Conservation (phyloP, 2,797 vertebrate genomes). For the Melanogrammus aeglefinus region DNA sequence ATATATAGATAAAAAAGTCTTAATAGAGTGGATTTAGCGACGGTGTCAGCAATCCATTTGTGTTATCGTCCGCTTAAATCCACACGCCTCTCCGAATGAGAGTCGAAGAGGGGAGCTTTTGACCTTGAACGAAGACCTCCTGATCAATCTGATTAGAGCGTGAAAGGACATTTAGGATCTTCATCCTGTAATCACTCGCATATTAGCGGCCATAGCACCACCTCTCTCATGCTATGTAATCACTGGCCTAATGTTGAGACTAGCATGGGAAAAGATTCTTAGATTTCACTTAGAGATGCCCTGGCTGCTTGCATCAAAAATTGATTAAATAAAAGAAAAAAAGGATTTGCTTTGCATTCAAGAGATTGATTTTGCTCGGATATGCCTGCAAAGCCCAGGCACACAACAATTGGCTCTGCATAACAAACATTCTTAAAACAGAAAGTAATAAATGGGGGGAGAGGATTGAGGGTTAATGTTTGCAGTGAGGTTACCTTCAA, state of each 20-base stretch:
- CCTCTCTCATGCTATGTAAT: conserved; percentile 50
- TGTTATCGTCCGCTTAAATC: conserved; percentile 53
- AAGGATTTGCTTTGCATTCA: conserved; percentile 56
- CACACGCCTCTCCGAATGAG: conserved; percentile 15
- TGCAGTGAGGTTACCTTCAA: too few species aligned
- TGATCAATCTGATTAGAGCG: conserved; percentile 76
- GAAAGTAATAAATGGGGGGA: conserved; percentile 23
- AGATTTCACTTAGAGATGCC: conserved; percentile 75
- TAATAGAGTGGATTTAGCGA: conserved; percentile 44
- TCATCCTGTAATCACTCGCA: conserved; percentile 46
- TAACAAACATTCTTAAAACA: not conserved
- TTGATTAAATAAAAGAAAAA: conserved; percentile 66
- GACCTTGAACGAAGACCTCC: conserved; percentile 64
- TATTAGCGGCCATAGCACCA: conserved; percentile 54
- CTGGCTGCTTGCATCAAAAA: conserved; percentile 67
- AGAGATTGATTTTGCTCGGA: conserved; percentile 22
- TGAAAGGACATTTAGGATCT: conserved; percentile 76
- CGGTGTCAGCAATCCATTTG: conserved; percentile 53
- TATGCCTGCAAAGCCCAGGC: too few species aligned
- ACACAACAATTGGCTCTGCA: conserved; percentile 18
- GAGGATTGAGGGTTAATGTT: conserved; percentile 33
- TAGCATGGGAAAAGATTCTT: conserved; percentile 65
- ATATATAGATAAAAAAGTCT: conserved; percentile 51
- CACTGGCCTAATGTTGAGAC: conserved; percentile 58
- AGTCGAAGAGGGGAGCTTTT: conserved; percentile 34